phyloP scores from a whole-genome alignment of 2,113 vertebrate genomes.

The Lamprotornis superbus region DNA sequence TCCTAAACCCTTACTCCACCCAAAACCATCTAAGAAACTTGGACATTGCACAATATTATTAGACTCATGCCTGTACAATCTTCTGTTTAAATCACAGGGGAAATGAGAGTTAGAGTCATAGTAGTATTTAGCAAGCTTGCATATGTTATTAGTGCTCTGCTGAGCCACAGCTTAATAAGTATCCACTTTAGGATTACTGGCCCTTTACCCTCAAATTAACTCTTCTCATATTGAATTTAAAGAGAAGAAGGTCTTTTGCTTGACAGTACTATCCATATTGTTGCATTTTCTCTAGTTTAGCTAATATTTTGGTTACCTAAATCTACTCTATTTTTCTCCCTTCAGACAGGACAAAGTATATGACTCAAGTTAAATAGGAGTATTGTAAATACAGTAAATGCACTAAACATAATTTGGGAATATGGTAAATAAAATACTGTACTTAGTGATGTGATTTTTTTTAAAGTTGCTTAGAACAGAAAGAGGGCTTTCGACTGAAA shows the following conservation, averaged over 20 bases:
- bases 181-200: neutral
- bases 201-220: slow-evolving; percentile 4
- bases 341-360: neutral
- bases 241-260: neutral
- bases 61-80: neutral
- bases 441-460: neutral
- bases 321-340: neutral
- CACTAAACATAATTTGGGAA: neutral
- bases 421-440: neutral
- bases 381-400: neutral
- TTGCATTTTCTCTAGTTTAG: neutral
- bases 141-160: neutral
- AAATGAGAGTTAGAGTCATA: neutral
- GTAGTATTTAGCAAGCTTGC: neutral
- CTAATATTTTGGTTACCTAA: neutral
- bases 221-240: neutral
- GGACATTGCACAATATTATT: neutral
- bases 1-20: neutral
- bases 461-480: neutral
- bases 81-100: neutral
- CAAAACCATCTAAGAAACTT: neutral
- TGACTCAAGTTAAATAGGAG: neutral
- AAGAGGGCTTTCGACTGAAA: neutral
- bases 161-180: neutral
- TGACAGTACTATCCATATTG: neutral